Base-by-base conservation (phyloP, 2,797 vertebrate genomes). In the Graptemys geographica region DNA sequence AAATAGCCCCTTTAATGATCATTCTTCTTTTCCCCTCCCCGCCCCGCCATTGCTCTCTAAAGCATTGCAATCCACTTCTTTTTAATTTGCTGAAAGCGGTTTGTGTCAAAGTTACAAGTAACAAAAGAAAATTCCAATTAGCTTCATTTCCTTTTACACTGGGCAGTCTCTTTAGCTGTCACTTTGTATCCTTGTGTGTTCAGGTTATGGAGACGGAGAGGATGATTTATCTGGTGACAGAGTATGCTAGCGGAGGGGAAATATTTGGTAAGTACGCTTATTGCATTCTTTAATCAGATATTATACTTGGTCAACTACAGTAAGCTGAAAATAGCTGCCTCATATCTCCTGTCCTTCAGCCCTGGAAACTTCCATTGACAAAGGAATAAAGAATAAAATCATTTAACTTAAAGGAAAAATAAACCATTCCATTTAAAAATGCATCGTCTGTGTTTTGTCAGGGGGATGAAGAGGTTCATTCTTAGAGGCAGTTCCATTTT, bases 151-250 rank as follows among this genome's bases (percentile, higher is more conserved):
- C 62, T 59, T 0, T 47, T 53, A 56, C 84, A 10, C 72, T 44
- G 19, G 5, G 79, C 92, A 81, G 76, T 89, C 95, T 97, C 96
- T 97, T 96, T 81, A 90, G 8, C 92, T 96, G 92, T 96, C 88
- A 19, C 56, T 91, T 92, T 88, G 97, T 25, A 98, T 96, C 97
- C 96, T 98, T 98, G 90, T 97, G 97, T 10, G 83, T 88, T 53
- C 97, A 99, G 99, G 99, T 99, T 96, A 99, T 99, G 99, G 99
- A 99, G 98, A 99, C 99, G 0, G 99, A 99, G 95, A 97, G 99
- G 96, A 99, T 99, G 99, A 99, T 99, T 98, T 99, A 99, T 98
- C 98, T 99, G 92, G 99, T 99, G 95, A 99, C 99, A 2, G 99
- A 99, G 96, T 99, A 99, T 27, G 99, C 99, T 44, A 99, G 99